A percentile compares a stretch with the other conserved stretches of the same genome.
Conservation (phyloP, 2,113 vertebrate species). For the Semicossyphus pulcher region DNA sequence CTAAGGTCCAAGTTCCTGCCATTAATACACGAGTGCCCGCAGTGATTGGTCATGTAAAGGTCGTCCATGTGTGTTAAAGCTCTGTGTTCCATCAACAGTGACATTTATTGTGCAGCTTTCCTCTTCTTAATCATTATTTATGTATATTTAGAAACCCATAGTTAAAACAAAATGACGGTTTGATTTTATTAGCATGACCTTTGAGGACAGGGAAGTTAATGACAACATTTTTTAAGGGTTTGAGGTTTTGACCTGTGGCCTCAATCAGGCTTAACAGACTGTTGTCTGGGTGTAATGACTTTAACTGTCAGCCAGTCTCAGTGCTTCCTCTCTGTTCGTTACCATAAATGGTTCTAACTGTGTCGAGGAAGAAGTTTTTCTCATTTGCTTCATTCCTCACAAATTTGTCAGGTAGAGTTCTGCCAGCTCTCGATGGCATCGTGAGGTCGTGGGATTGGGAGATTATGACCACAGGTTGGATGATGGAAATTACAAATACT, state of each 20-base stretch:
- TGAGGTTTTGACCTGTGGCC: constrained; percentile 74
- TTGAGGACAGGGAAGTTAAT: constrained; percentile 67
- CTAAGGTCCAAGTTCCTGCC: constrained; percentile 59
- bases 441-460: not conserved
- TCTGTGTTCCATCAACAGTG: constrained; percentile 78
- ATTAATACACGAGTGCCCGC: constrained; percentile 52
- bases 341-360: constrained; percentile 27
- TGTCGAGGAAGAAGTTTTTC: constrained; percentile 23
- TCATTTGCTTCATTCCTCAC: constrained; percentile 14
- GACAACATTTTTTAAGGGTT: constrained; percentile 69
- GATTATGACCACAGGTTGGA: not conserved
- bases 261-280: constrained; percentile 70
- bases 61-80: constrained; percentile 67
- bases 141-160: constrained; percentile 72
- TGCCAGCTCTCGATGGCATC: not conserved
- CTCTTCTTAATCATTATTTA: constrained; percentile 75
- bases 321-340: not conserved
- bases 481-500: too few species aligned
- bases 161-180: constrained; percentile 62
- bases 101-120: constrained; percentile 76
- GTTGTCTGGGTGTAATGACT: constrained; percentile 55
- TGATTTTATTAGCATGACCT: constrained; percentile 79
- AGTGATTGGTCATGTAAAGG: constrained; percentile 69
- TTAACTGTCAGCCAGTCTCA: constrained; percentile 36
- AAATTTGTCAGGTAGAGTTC: not conserved